Evolutionary conservation across 2,888 invertebrate species (phyloP).

Genomic region (Eupithecia centaureata): DNA sequence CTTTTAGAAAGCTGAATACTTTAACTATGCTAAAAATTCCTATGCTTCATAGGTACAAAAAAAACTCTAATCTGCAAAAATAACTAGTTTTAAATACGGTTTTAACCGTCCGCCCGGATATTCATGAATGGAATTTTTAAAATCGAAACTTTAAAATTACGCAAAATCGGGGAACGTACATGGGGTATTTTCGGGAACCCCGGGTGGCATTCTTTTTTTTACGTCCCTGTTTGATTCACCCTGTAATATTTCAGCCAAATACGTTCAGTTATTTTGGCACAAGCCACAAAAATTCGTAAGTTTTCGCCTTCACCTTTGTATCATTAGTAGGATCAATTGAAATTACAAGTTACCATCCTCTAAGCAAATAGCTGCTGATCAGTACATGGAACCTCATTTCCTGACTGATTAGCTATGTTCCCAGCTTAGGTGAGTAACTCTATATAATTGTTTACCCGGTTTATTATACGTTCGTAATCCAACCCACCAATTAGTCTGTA

Average conservation of each 20-base stretch:
- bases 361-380: not conserved
- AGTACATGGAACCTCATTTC: not conserved
- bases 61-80: too few species aligned
- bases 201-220: too few species aligned
- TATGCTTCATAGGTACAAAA: too few species aligned
- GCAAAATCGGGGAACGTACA: too few species aligned
- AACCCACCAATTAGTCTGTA: not conserved
- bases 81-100: too few species aligned
- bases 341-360: not conserved
- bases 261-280: not conserved
- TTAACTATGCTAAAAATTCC: too few species aligned
- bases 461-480: not conserved
- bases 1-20: too few species aligned
- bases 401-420: not conserved
- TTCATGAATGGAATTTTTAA: too few species aligned
- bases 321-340: not conserved
- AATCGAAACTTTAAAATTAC: too few species aligned
- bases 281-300: not conserved
- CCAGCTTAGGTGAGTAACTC: not conserved
- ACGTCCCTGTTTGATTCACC: too few species aligned
- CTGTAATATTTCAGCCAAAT: not conserved
- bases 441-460: slow-evolving; percentile 4
- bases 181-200: too few species aligned
- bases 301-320: not conserved
- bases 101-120: too few species aligned